Evolutionary conservation across 1,140 invertebrate genomes (phyloP).

Genomic region (Adoxophyes honmai): DNA sequence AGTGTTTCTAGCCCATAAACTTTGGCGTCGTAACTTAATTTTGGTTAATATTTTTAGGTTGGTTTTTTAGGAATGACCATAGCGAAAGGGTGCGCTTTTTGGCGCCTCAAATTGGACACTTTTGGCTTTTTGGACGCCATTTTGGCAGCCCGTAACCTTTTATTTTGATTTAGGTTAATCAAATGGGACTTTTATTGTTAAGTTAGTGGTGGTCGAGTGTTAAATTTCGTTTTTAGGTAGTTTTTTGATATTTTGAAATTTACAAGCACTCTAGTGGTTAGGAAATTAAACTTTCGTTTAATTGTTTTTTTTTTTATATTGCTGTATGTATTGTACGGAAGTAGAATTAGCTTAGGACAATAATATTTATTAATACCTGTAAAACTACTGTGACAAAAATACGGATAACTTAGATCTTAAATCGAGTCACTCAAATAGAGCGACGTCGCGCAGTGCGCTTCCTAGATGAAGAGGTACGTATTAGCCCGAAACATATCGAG

Average conservation of each 20-base stretch:
- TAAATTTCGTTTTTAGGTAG: slow-evolving; percentile 3
- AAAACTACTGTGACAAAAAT: too few species aligned
- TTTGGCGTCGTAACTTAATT: slow-evolving; percentile 50
- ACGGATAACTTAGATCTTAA: too few species aligned
- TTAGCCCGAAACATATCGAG: too few species aligned
- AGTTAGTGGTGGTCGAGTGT: slow-evolving; percentile 8
- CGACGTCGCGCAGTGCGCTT: too few species aligned
- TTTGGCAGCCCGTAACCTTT: slow-evolving; percentile 34
- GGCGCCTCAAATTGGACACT: slow-evolving; percentile 41
- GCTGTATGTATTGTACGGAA: too few species aligned
- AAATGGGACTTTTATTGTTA: slow-evolving; percentile 9
- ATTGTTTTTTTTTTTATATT: too few species aligned
- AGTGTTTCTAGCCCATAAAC: slow-evolving; percentile 28
- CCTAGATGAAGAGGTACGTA: too few species aligned
- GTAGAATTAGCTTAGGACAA: too few species aligned
- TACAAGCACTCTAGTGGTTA: too few species aligned
- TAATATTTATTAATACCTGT: too few species aligned
- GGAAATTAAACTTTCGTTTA: too few species aligned
- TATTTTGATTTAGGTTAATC: slow-evolving; percentile 43
- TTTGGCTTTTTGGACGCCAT: slow-evolving; percentile 26
- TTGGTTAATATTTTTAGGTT: slow-evolving; percentile 43
- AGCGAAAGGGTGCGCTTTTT: slow-evolving; percentile 57
- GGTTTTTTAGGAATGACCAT: slow-evolving; percentile 44
- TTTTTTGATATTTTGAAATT: not conserved
- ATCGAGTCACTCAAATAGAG: too few species aligned